Base-by-base conservation (phyloP, 1,140 invertebrate genomes). In the Penaeus indicus region DNA sequence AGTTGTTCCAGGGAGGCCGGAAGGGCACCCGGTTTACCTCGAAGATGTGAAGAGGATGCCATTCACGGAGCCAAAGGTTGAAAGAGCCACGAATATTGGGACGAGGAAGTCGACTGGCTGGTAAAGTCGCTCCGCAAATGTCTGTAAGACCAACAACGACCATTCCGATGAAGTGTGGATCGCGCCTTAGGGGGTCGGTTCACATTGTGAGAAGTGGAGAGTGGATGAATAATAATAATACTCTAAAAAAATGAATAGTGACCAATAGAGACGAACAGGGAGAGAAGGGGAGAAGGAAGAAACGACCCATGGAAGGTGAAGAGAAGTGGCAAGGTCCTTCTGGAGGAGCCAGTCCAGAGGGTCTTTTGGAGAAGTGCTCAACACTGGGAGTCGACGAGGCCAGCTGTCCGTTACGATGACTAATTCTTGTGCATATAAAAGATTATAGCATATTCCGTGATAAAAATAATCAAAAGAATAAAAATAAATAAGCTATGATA, bases 31-130 rank as follows among this genome's bases (percentile, higher is more conserved):
- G 54, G 79, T 67, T 80, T 91, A 91, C 91, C 95, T 94, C 2
- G 96, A 96, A 4, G 97, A 97, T 1, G 97, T 98, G 93, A 98
- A 98, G 67, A 98, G 93, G 63, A 98, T 97, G 22, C 97, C 97
- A 92, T 98, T 98, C 0, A 98, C 97, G 22, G 97, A 97, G 27
- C 97, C 97, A 92, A 95, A 94, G 10, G 94, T 95, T n/a, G 95
- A 95, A 62, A 98, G 93, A 0, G 97, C 97, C 21, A 98, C 97
- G 92, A 97, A 97, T 84, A 89, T 84, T 80, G 87, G 87, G 87
- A 89, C 77, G 87, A 89, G 82, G 87, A 89, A 89, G 84, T 84
- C 87, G 62, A 84, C 87, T 47, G 87, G 87, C 64, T 82, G 81
- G 82, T 89, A 89, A 78, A 89, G 72, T n/a, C 87, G 87, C 54